Conservation (phyloP, 2,113 vertebrate genomes). For the Sebastes schlegelii region DNA sequence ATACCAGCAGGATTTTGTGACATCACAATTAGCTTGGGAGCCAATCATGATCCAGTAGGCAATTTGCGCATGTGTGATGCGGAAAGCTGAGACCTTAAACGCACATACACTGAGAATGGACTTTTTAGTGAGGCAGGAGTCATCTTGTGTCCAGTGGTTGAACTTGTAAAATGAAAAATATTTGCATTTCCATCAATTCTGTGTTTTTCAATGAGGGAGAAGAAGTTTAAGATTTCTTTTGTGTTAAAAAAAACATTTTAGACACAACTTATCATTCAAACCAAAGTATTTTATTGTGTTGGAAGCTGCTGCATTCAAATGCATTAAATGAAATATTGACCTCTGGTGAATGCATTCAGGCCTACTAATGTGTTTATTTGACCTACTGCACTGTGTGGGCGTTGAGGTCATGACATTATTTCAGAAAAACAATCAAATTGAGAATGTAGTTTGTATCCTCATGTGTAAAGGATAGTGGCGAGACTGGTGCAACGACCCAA, state of each 20-base stretch:
- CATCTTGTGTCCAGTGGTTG: background rate
- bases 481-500: background rate
- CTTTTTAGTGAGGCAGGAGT: background rate
- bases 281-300: background rate
- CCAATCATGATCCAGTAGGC: background rate
- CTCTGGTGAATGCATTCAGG: background rate
- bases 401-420: constrained; percentile 15
- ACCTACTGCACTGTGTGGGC: constrained; percentile 2
- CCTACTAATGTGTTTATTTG: background rate
- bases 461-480: background rate
- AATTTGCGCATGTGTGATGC: background rate
- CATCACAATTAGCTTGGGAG: background rate
- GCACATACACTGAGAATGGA: background rate
- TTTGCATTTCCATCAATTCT: background rate
- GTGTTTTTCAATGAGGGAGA: background rate
- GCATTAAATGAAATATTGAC: background rate
- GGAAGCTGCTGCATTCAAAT: background rate
- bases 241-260: background rate
- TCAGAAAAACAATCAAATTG: background rate
- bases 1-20: background rate
- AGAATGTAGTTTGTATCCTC: background rate
- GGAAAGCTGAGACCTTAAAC: too few relatives aligned
- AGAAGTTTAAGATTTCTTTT: background rate
- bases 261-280: background rate
- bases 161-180: background rate